Base-by-base conservation (phyloP, 2,113 vertebrate genomes). In the human (Homo sapiens) region DNA sequence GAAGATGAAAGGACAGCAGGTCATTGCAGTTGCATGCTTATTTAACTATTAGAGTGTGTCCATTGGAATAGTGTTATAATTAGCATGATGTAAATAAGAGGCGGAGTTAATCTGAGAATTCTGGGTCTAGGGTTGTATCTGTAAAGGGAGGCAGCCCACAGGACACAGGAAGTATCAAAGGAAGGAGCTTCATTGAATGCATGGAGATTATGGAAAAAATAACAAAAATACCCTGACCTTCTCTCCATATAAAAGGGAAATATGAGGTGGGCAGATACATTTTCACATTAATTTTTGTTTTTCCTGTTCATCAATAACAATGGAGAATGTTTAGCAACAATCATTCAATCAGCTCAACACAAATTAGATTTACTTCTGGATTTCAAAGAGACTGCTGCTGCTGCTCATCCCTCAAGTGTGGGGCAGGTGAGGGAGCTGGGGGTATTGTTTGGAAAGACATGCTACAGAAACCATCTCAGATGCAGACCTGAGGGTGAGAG, bases 381-480 rank as follows among this genome's bases (percentile, higher is more conserved):
- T 87, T 5, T 27, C 66, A 52, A 40, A 35, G 8, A 48, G 40
- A 12, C 4, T 38, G 52, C 30, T 92, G 3, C 20, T 38, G 18
- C 1, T 52, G 8, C 20, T 82, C 6, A 27, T 16, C 3, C 25
- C 4, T 16, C 6, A 6, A 22, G 20, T 14, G 10, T 40, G 14
- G 18, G 25, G 11, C 13, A 35, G 9, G 48, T 8, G 2, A 80
- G 0, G 40, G 13, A 32, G 3, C 7, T 3, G 0, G 17, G 25
- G 75, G 32, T 5, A 10, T 35, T 72, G 2, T 30, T 45, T 6
- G 30, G 30, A 13, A 66, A 40, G 35, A 57, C 11, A 22, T 7
- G 10, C 9, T 4, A 48, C 3, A 32, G 23, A 81, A 57, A 57
- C 4, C 13, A 48, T 1, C 27, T 70, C 18, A 64, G n/a, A 52